Base-by-base conservation (phyloP, 2,888 invertebrate species). In the Campoplex capitator region DNA sequence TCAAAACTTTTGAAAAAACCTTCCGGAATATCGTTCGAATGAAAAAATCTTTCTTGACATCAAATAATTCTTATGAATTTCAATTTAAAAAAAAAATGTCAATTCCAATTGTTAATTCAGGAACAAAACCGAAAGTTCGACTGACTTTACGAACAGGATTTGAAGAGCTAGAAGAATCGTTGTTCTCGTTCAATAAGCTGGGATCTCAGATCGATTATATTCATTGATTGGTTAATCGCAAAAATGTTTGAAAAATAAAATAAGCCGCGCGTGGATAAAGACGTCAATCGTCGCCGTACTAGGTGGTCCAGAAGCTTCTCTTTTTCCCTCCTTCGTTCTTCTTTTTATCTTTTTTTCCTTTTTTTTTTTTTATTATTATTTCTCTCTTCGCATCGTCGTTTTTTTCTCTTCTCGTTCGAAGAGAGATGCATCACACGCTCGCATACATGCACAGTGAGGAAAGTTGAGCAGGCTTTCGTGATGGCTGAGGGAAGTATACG, bases 211-310 rank as follows among this genome's bases (percentile, higher is more conserved):
- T 70, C 28, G 54, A 65, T 18, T 11, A 38, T 51, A 35, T 45
- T n/a, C 9, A 58, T 38, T 32, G 65, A 42, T 45, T 35, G 48
- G 74, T 73, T 84, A 76, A 82, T 83, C 85, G 87, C 79, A 71
- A 76, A 82, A 87, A 83, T 85, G 82, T 58, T 42, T 35, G 18
- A 56, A 65, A 83, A 74, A 85, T 85, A 81, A 70, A 87, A 83
- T 75, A 83, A 83, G 76, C 76, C 82, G 84, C 79, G 87, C 80
- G 70, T 80, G 86, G 88, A 89, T 88, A 89, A 88, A 89, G 88
- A 88, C 84, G 89, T 89, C 87, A 87, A 89, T 88, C 88, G 85
- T 86, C 84, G 79, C 71, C 84, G 79, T 76, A 68, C 84, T 87
- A 84, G 87, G 87, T 87, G 87, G 87, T 87, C 87, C 83, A 62